Conservation (phyloP, 2,113 vertebrate species). For the Hoplias malabaricus region DNA sequence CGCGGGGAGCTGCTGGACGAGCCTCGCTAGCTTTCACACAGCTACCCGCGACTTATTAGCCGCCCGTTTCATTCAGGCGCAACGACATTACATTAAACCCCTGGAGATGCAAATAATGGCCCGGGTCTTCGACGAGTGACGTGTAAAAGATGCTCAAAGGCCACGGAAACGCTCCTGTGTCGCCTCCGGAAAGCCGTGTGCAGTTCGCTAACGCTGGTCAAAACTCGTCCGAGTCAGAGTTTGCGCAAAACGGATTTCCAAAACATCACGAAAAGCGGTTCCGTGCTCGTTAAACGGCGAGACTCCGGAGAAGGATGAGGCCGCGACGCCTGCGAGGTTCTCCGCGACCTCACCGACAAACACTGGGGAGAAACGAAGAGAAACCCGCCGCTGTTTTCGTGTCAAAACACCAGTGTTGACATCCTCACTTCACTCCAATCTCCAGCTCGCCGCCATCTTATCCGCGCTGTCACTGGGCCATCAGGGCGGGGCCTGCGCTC, state of each 20-base stretch:
- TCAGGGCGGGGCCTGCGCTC: slow-evolving; percentile 60
- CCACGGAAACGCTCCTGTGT: neutral
- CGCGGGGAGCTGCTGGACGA: neutral
- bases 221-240: slow-evolving; percentile 45
- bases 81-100: neutral
- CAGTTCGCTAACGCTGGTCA: slow-evolving; percentile 21
- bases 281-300: neutral
- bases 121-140: neutral
- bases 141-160: neutral
- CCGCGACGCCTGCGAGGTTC: neutral
- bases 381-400: slow-evolving; percentile 42
- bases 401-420: slow-evolving; percentile 66
- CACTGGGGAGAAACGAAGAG: no score
- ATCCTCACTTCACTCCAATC: slow-evolving; percentile 71
- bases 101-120: neutral
- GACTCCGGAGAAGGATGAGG: neutral
- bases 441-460: slow-evolving; percentile 77
- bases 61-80: neutral
- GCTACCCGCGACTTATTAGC: neutral
- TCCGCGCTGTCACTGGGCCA: slow-evolving; percentile 59
- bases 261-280: slow-evolving; percentile 34
- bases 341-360: slow-evolving; percentile 10
- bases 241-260: slow-evolving; percentile 44
- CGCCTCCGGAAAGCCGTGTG: slow-evolving; percentile 3
- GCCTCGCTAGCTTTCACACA: neutral